These are phyloP conservation scores for Eupsittula cactorum DNA, from an alignment of 2,113 vertebrate species.

Conservation along the genomic window DNA sequence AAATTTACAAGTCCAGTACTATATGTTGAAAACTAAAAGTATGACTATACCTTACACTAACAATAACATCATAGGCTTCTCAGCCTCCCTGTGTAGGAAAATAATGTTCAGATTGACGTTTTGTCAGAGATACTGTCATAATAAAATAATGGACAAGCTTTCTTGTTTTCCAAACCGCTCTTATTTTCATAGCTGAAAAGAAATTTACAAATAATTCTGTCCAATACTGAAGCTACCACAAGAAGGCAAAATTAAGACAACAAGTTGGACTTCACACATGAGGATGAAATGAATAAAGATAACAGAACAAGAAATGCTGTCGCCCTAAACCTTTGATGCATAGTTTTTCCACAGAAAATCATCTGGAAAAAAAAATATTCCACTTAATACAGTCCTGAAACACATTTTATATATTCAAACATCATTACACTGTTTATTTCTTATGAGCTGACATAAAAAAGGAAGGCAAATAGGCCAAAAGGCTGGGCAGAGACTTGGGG, in stretches of 20 bases:
- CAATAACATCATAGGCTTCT: neutral
- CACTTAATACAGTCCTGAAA: neutral
- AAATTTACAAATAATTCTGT: neutral
- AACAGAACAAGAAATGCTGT: neutral
- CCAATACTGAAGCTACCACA: neutral
- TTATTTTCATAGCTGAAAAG: neutral
- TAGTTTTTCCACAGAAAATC: neutral
- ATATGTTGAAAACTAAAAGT: neutral
- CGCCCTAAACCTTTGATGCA: neutral
- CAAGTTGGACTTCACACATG: neutral
- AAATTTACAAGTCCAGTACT: neutral
- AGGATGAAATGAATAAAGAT: neutral
- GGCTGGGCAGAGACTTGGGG: neutral
- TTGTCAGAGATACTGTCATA: neutral
- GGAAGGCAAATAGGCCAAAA: neutral
- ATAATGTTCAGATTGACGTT: neutral
- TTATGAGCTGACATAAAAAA: neutral
- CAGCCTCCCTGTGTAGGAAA: neutral
- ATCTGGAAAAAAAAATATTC: neutral
- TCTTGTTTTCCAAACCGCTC: neutral
- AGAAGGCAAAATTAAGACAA: neutral
- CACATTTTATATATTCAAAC: neutral
- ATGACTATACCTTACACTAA: neutral
- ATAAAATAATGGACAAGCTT: neutral
- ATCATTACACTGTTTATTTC: neutral